These are phyloP conservation scores for Prinia subflava DNA, from an alignment of 2,113 vertebrate genomes.

Conservation along the genomic window DNA sequence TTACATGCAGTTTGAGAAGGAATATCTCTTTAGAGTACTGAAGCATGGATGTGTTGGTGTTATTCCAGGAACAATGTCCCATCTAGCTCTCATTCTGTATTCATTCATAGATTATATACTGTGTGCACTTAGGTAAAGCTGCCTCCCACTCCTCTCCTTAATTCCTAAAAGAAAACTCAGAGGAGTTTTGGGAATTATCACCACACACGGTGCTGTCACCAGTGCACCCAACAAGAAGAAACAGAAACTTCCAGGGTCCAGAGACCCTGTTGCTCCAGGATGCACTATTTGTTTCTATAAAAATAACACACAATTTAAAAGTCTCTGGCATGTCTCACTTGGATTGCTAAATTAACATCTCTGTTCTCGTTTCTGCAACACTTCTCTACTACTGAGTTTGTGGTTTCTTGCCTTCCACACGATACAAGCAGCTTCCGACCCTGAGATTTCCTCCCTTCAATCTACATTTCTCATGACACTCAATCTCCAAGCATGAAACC, in stretches of 20 bases:
- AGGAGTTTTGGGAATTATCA: neutral
- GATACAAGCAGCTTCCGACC: neutral
- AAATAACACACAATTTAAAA: neutral
- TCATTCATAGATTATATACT: neutral
- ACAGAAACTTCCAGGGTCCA: neutral
- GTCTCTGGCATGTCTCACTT: neutral
- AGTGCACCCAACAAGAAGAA: neutral
- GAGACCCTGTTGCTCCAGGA: neutral
- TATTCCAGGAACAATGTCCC: neutral
- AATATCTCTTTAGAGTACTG: neutral
- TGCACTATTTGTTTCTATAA: neutral
- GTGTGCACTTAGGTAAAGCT: neutral
- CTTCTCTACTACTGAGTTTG: neutral
- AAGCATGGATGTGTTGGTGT: neutral
- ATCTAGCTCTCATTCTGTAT: neutral
- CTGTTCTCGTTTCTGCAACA: neutral
- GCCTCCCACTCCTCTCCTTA: neutral
- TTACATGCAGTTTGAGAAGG: neutral
- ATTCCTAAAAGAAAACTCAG: neutral
- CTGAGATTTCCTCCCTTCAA: neutral
- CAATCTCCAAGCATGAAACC: neutral
- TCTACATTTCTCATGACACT: neutral
- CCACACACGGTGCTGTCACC: neutral
- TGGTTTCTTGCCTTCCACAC: slow-evolving; percentile 9
- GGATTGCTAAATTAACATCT: neutral